A percentile compares a stretch with the other conserved stretches of the same genome.
These are phyloP conservation scores for Dolichallabes microphthalmus DNA, from an alignment of 2,113 vertebrate genomes.

Conservation along the genomic window DNA sequence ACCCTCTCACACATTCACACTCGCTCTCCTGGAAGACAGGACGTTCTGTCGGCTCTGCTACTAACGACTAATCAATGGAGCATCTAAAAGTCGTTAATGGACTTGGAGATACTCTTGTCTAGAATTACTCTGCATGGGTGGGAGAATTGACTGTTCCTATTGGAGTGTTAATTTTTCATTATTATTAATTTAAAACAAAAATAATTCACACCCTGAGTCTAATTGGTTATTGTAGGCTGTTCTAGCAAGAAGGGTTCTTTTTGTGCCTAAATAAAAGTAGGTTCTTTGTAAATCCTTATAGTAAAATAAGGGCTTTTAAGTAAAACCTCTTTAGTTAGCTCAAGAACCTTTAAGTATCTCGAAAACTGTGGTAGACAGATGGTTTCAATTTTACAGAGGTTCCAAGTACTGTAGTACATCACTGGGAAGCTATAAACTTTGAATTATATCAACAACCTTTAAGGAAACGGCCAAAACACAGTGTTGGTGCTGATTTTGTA, in stretches of 20 bases:
- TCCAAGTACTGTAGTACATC: not conserved
- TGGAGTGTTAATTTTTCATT: not conserved
- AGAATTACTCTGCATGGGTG: not conserved
- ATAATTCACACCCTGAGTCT: not conserved
- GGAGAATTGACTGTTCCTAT: not conserved
- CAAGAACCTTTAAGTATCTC: not conserved
- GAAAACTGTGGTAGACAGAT: not conserved
- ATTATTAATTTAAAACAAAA: no score
- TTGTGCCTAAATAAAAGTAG: no score
- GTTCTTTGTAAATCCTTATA: not conserved
- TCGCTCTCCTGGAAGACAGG: not conserved
- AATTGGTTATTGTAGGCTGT: not conserved
- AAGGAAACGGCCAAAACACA: not conserved
- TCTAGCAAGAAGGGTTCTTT: not conserved
- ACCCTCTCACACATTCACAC: not conserved
- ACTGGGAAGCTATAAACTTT: not conserved
- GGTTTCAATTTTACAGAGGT: not conserved
- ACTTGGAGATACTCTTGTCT: slow-evolving; percentile 3
- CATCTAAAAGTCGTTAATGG: not conserved
- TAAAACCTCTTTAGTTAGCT: not conserved
- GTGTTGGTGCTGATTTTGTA: no score
- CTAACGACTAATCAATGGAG: slow-evolving; percentile 3
- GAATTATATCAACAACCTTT: not conserved
- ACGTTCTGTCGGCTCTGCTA: not conserved
- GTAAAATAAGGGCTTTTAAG: not conserved